Base-by-base conservation (phyloP, 1,140 invertebrate genomes). In the Atopsyche davidsoni region DNA sequence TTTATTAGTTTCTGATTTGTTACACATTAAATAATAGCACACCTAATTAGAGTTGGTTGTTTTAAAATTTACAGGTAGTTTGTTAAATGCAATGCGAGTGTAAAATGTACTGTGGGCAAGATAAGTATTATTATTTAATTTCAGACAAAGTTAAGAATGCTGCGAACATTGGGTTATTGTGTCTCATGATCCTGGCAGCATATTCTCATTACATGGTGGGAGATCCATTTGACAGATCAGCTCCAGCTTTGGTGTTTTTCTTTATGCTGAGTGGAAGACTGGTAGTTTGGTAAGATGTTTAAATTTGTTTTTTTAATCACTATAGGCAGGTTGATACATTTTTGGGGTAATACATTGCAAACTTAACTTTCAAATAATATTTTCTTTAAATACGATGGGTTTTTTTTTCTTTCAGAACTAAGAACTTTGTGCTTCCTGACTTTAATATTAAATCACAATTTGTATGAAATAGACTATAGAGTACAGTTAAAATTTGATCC, bases 241-340 rank as follows among this genome's bases (percentile, higher is more conserved):
- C 91, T 43, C 91, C 93, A 4, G 86, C 92, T 31, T 70, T 97
- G 59, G 92, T 97, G 11, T 97, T 98, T 69, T 88, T 92, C 61
- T 90, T 97, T 60, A 92, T 98, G 84, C 72, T 98, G n/a, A 84
- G 81, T 36, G 95, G 94, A 58, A 79, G 95, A 53, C 72, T 98
- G 32, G 87, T 97, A 11, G 79, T 83, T 17, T 83, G 77, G 76
- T 79, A 69, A 69, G 55, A 46, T 23, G 17, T 2, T 19, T 46
- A 6, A 10, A 14, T n/a, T 4, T n/a, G 9, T 4, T 7, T 36
- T 17, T 18, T 11, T 35, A 16, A 34, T 24, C 9, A 44, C 16
- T 9, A 25, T 25, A 44, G 16, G 16, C 18, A 16, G 7, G 25
- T 9, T 31, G 7, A n/a, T 31, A 7, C 7, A 7, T n/a, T 9